phyloP scores from a whole-genome alignment of 2,888 invertebrate genomes.

The Lepidochrysops patricia region DNA sequence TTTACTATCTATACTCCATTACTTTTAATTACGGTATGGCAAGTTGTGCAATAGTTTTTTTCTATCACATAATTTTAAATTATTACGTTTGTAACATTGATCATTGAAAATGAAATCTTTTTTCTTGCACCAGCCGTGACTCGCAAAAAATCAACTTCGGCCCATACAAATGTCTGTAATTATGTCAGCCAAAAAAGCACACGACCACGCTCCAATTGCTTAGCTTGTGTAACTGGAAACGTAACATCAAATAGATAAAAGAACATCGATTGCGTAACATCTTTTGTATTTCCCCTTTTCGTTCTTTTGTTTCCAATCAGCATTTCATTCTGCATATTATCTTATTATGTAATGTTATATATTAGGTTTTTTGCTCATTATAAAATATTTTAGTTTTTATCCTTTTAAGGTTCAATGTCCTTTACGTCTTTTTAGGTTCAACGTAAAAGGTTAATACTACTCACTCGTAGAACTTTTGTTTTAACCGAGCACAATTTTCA shows the following conservation, averaged over 20 bases:
- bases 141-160: not conserved
- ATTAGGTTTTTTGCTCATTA: not conserved
- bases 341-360: not conserved
- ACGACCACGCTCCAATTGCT: constrained; percentile 22
- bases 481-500: too few species aligned
- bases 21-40: too few species aligned
- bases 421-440: too few species aligned
- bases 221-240: constrained; percentile 23
- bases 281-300: constrained; percentile 2
- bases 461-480: too few species aligned
- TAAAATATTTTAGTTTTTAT: too few species aligned
- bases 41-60: too few species aligned
- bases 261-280: not conserved
- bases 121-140: not conserved
- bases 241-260: constrained; percentile 20
- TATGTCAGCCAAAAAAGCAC: constrained; percentile 20
- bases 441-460: too few species aligned
- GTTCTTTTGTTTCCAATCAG: constrained; percentile 3
- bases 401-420: too few species aligned
- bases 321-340: not conserved
- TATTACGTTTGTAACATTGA: too few species aligned
- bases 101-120: too few species aligned
- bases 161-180: constrained; percentile 10
- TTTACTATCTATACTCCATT: too few species aligned
- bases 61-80: too few species aligned